Percentiles rank a stretch among this genome's conserved stretches.
These are phyloP conservation scores for Heliothis virescens DNA, from an alignment of 1,140 invertebrate genomes.

Conservation along the genomic window DNA sequence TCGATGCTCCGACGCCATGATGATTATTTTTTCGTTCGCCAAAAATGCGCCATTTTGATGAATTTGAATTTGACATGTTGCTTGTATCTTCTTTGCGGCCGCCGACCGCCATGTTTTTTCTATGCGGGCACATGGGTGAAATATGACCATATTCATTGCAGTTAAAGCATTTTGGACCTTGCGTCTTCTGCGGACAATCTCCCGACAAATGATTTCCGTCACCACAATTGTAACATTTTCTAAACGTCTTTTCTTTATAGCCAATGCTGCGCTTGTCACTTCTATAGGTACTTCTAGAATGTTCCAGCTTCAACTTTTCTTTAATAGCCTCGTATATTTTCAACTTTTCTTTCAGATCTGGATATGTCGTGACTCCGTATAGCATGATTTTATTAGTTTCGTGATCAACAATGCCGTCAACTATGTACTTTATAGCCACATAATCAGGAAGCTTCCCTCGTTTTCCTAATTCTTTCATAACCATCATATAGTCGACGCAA, in stretches of 20 bases:
- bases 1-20: background rate
- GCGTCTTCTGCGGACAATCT: constrained; percentile 55
- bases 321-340: constrained; percentile 41
- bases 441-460: constrained; percentile 24
- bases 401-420: constrained; percentile 48
- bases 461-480: constrained; percentile 35
- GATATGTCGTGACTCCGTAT: constrained; percentile 49
- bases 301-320: constrained; percentile 31
- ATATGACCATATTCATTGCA: too few relatives aligned
- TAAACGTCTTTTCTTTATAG: background rate
- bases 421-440: constrained; percentile 49
- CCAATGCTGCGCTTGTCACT: too few relatives aligned
- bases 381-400: constrained; percentile 51
- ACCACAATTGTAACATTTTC: constrained; percentile 63
- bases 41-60: background rate
- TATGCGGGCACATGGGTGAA: constrained; percentile 55
- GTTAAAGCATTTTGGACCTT: too few relatives aligned
- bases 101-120: background rate
- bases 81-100: background rate
- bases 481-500: constrained; percentile 41
- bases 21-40: background rate
- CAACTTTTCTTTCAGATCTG: constrained; percentile 47
- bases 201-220: constrained; percentile 53
- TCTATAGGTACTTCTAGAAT: background rate
- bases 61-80: background rate